Base-by-base conservation (phyloP, 1,140 invertebrate species). In the Cylas formicarius region DNA sequence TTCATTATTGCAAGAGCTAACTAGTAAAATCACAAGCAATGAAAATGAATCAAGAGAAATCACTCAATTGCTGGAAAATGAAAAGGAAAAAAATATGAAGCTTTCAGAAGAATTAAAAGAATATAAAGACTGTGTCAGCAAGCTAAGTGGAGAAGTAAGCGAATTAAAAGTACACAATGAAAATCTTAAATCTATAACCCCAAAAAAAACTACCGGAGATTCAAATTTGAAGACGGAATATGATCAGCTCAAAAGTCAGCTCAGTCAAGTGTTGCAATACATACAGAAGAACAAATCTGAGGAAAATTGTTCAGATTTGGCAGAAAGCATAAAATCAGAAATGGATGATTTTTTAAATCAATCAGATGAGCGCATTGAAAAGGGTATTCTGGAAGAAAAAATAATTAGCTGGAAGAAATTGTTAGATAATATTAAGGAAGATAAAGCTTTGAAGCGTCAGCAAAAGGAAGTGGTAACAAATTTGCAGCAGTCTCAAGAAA, bases 391-490 rank as follows among this genome's bases (percentile, higher is more conserved):
- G 13, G 52, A 48, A 43, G 46, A 54, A n/a, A 36, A 51, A 35
- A 33, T 56, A 8, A 20, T 31, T 14, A 34, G 27, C 8, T 56
- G 55, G 55, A 48, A 51, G 17, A 56, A 56, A 29, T 14, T 45
- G 16, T 11, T 54, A 4, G 33, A 47, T 39, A 18, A 50, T 24
- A 42, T 45, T 31, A 32, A 44, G 10, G 27, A 27, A 7, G 48
- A 52, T 22, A 31, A 42, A 24, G 23, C 14, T 3, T 44, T 49
- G 17, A 47, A 52, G 48, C 17, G 20, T n/a, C 47, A 50, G 37
- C 40, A 40, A 16, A 20, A 44, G 13, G 39, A 52, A 34, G 24
- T 41, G 4, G 18, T 46, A 1, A 20, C 38, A 14, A 47, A 39
- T 8, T 24, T 56, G 2, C 48, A 45, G 18, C 19, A 41, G n/a